Conservation (phyloP, 2,888 invertebrate genomes). For the Noctua comes region DNA sequence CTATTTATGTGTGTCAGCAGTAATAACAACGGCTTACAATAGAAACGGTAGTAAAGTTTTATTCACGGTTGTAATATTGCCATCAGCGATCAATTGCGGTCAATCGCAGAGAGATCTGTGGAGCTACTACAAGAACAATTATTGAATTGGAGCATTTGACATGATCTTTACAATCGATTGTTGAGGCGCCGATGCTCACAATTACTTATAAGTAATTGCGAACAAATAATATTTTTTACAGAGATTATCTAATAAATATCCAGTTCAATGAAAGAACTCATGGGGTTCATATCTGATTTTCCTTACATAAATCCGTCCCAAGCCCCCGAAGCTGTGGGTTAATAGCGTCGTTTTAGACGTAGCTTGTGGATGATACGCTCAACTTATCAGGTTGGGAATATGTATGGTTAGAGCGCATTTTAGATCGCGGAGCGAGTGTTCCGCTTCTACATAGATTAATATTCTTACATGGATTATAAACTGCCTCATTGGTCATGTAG, state of each 20-base stretch:
- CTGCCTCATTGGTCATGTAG: no score
- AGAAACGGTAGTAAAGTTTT: constrained; percentile 37
- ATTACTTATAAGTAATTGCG: no score
- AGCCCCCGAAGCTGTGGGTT: neutral
- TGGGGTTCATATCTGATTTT: neutral
- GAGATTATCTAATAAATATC: neutral
- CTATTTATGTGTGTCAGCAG: constrained; percentile 42
- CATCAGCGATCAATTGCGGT: constrained; percentile 1
- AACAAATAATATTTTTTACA: neutral
- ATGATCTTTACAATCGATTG: neutral
- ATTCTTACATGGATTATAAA: no score
- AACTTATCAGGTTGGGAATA: neutral
- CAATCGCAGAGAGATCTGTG: constrained; percentile 37
- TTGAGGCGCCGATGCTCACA: no score
- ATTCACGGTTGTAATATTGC: constrained; percentile 38
- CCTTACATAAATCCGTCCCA: neutral
- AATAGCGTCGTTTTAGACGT: neutral
- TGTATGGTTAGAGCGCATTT: neutral
- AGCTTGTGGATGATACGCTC: neutral
- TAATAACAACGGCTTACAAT: constrained; percentile 37
- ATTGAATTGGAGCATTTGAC: neutral
- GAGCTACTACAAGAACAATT: constrained; percentile 12
- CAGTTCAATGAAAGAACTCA: neutral
- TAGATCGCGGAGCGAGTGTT: neutral
- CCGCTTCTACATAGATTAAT: neutral